phyloP scores from a whole-genome alignment of 1,140 invertebrate species.

The Diuraphis noxia region DNA sequence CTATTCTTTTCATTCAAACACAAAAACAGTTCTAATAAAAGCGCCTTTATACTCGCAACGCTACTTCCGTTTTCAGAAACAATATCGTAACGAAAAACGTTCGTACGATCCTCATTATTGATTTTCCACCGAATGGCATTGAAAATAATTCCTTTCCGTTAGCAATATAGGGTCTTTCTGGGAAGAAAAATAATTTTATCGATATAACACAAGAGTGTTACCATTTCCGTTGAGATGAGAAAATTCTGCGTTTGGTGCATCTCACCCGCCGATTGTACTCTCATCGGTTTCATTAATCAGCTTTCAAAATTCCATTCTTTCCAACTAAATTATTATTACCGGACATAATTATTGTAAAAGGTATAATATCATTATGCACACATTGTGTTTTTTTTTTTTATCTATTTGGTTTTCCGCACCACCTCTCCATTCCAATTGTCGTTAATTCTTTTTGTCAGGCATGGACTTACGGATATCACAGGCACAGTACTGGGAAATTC shows the following conservation, averaged over 20 bases:
- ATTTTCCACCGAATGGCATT: neutral
- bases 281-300: neutral
- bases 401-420: neutral
- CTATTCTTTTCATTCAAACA: neutral
- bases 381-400: neutral
- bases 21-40: neutral
- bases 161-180: neutral
- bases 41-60: neutral
- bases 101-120: neutral
- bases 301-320: neutral
- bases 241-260: no score
- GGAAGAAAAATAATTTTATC: neutral
- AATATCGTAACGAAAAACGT: neutral
- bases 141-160: neutral
- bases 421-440: neutral
- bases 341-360: neutral
- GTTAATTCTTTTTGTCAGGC: neutral
- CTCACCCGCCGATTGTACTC: neutral
- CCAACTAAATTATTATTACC: neutral
- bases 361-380: neutral
- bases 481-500: conserved; percentile 57
- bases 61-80: neutral
- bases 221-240: neutral
- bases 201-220: neutral
- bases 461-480: conserved; percentile 57